Evolutionary conservation across 2,797 vertebrate species (phyloP), one percentile per base, ranked within the genome.

Genomic region (Vultur gryphus): DNA sequence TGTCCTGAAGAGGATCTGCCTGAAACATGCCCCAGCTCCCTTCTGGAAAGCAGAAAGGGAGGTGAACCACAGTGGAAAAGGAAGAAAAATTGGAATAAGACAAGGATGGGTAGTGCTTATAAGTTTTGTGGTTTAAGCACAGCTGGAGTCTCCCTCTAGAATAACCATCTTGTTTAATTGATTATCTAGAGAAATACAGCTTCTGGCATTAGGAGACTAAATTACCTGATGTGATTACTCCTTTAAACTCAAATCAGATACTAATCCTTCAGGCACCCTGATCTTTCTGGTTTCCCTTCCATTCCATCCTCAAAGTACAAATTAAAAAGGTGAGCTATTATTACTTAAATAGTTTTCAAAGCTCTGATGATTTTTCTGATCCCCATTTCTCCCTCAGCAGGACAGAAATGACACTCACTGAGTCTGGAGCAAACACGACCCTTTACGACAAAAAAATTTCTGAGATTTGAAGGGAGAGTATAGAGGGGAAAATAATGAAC

Each of bases 191-290:
- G 71, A 73, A 94, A 79, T 73, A 62, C 2, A 4, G 49, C 39
- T 84, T 77, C 59, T 75, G 72, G n/a, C 75, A 77, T 31, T 66
- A 65, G 71, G 37, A 85, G 44, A 35, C 67, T 71, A 76, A 89
- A 87, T 84, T 64, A 94, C 59, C 67, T 73, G 84, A 85, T 85
- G 75, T 67, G 81, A 85, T 91, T 96, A 57, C 48, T 85, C 55
- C 88, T 84, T 92, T 75, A 83, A 89, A 93, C 75, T 69, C 67
- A 41, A 67, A 80, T 93, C 75, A 87, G 75, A 35, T 61, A 44
- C n/a, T 64, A 44, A 84, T 61, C 78, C 75, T 94, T 87, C 81
- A 83, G 52, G n/a, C 52, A 58, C 3, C 26, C 43, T 83, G 33
- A 72, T 75, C 72, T 75, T 85, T 66, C 69, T 77, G 65, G 29